Evolutionary conservation across 2,888 invertebrate genomes (phyloP).

Genomic region (Pandemis heparana): DNA sequence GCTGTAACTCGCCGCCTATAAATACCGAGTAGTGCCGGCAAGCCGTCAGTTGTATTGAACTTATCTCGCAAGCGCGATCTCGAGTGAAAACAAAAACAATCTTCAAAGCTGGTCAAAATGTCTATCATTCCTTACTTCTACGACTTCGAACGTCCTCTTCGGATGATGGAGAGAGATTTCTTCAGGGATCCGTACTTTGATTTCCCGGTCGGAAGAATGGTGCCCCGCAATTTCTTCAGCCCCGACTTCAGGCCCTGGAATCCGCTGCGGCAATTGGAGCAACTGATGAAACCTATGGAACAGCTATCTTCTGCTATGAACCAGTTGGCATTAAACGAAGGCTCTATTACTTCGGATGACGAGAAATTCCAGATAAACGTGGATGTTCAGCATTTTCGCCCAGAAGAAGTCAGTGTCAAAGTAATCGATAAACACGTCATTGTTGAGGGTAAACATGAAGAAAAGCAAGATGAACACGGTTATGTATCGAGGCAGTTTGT

Average conservation of each 20-base stretch:
- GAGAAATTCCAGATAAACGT: slow-evolving; percentile 89
- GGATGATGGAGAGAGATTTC: slow-evolving; percentile 71
- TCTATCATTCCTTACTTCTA: slow-evolving; percentile 66
- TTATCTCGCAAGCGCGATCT: slow-evolving; percentile 40
- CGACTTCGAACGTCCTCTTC: slow-evolving; percentile 68
- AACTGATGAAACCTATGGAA: slow-evolving; percentile 64
- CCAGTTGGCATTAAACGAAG: slow-evolving; percentile 73
- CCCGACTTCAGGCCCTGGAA: slow-evolving; percentile 56
- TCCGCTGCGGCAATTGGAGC: slow-evolving; percentile 54
- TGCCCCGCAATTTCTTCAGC: slow-evolving; percentile 50
- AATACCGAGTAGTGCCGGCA: slow-evolving; percentile 47
- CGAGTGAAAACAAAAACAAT: slow-evolving; percentile 4
- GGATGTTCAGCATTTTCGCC: slow-evolving; percentile 92
- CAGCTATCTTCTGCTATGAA: slow-evolving; percentile 66
- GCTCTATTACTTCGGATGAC: slow-evolving; percentile 76
- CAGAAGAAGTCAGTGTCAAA: slow-evolving; percentile 91
- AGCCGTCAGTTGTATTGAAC: slow-evolving; percentile 41
- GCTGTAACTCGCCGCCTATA: slow-evolving; percentile 53
- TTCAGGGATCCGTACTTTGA: slow-evolving; percentile 54
- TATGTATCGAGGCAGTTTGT: slow-evolving; percentile 90
- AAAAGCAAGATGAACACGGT: slow-evolving; percentile 90
- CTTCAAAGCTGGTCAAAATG: slow-evolving; percentile 59
- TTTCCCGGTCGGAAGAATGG: slow-evolving; percentile 51
- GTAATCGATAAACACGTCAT: slow-evolving; percentile 88
- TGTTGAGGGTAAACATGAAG: slow-evolving; percentile 92